These are phyloP conservation scores for Sylvilagus floridanus DNA, from an alignment of 2,797 vertebrate species.

Conservation along the genomic window DNA sequence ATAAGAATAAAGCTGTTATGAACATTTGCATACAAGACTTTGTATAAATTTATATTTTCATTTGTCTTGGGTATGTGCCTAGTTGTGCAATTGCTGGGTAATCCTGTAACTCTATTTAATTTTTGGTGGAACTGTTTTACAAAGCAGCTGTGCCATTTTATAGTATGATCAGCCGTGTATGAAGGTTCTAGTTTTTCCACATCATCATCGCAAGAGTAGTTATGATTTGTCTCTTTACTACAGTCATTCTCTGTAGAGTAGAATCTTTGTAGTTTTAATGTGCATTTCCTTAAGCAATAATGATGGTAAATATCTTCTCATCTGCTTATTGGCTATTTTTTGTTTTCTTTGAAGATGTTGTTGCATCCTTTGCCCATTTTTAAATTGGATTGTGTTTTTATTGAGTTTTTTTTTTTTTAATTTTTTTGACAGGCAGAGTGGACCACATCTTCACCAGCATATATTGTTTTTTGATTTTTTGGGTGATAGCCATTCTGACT, in stretches of 20 bases:
- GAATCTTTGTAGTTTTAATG: neutral
- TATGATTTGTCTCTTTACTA: neutral
- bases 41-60: neutral
- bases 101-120: neutral
- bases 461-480: too few species aligned
- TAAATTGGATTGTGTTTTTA: neutral
- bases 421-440: too few species aligned
- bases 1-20: neutral
- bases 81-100: neutral
- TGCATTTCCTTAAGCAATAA: neutral
- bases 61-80: neutral
- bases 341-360: neutral
- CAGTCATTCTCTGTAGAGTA: neutral
- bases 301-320: neutral
- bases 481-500: too few species aligned
- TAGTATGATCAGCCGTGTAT: neutral
- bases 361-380: neutral
- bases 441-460: too few species aligned
- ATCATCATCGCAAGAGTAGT: neutral
- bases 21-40: neutral
- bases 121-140: slow-evolving; percentile 11
- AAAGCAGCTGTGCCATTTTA: neutral
- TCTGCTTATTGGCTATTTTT: neutral
- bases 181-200: neutral
- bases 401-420: neutral